These are phyloP conservation scores for Erpornis zantholeuca DNA, from an alignment of 2,113 vertebrate species.

Conservation along the genomic window DNA sequence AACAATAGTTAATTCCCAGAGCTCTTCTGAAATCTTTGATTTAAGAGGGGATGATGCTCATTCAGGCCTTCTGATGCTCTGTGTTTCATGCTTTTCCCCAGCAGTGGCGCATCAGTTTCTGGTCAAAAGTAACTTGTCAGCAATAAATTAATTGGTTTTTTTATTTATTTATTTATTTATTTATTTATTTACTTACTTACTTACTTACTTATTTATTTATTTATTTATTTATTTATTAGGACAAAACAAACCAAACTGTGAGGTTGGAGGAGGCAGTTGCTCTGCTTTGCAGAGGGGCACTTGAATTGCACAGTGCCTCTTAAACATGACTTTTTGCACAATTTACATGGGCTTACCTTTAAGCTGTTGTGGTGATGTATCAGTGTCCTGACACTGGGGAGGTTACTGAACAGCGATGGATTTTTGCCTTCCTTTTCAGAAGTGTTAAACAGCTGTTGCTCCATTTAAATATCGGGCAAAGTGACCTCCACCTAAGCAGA, in stretches of 20 bases:
- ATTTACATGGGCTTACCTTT: not conserved
- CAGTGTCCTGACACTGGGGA: not conserved
- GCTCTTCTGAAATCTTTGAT: not conserved
- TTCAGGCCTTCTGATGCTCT: not conserved
- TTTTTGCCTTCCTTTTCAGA: not conserved
- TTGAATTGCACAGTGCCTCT: not conserved
- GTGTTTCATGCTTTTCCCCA: not conserved
- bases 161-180: not conserved
- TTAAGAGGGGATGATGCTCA: not conserved
- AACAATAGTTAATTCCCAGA: not conserved
- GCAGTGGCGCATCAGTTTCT: not conserved
- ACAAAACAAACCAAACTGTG: not conserved
- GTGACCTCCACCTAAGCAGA: not conserved
- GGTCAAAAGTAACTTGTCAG: not conserved
- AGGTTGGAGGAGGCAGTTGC: not conserved
- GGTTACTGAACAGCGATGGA: rapidly evolving
- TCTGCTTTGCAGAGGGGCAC: not conserved
- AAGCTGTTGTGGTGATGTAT: not conserved
- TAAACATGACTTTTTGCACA: not conserved
- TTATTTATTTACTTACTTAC: not conserved
- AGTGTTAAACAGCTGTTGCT: not conserved
- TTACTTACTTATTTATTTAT: not conserved
- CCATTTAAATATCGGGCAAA: not conserved
- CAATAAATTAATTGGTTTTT: not conserved
- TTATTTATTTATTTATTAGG: not conserved